Conservation (phyloP, 2,797 vertebrate species). For the Melanotaenia parkinsoni region DNA sequence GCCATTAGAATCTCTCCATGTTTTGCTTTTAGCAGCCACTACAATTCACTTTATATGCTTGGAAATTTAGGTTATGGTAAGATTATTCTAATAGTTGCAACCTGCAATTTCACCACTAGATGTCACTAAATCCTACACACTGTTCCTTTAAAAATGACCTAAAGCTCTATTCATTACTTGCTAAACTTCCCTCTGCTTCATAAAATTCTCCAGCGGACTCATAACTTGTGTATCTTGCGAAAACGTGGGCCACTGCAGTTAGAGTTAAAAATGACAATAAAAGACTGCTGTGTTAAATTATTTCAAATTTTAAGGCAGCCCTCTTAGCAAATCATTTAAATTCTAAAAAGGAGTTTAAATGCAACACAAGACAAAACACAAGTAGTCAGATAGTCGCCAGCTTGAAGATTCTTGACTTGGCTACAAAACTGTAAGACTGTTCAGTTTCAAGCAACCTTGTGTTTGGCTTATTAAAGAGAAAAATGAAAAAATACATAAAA, state of each 20-base stretch:
- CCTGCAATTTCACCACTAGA: neutral
- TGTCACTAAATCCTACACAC: neutral
- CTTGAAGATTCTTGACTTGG: slow-evolving; percentile 26
- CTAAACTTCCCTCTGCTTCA: slow-evolving; percentile 41
- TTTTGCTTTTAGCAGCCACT: neutral
- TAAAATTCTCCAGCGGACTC: slow-evolving; percentile 22
- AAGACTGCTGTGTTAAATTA: slow-evolving; percentile 8
- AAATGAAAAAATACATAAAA: slow-evolving; percentile 8
- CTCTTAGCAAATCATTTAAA: slow-evolving; percentile 5
- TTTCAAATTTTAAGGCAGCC: slow-evolving; percentile 43
- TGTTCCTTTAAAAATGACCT: slow-evolving; percentile 7
- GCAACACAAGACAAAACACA: slow-evolving; percentile 6
- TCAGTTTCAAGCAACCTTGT: slow-evolving; percentile 31
- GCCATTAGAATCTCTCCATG: neutral
- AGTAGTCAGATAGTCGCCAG: slow-evolving; percentile 15
- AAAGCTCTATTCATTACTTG: slow-evolving; percentile 49
- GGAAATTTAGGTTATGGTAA: neutral
- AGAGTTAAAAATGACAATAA: slow-evolving; percentile 10
- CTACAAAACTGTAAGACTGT: slow-evolving; percentile 29
- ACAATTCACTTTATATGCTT: neutral
- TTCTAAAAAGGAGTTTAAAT: slow-evolving; percentile 28
- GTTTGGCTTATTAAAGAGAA: slow-evolving; percentile 15
- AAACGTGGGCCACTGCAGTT: slow-evolving; percentile 28
- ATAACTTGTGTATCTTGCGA: slow-evolving; percentile 7
- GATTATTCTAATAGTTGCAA: neutral